Conservation (phyloP, 2,797 vertebrate genomes). For the Micrastur ruficollis region DNA sequence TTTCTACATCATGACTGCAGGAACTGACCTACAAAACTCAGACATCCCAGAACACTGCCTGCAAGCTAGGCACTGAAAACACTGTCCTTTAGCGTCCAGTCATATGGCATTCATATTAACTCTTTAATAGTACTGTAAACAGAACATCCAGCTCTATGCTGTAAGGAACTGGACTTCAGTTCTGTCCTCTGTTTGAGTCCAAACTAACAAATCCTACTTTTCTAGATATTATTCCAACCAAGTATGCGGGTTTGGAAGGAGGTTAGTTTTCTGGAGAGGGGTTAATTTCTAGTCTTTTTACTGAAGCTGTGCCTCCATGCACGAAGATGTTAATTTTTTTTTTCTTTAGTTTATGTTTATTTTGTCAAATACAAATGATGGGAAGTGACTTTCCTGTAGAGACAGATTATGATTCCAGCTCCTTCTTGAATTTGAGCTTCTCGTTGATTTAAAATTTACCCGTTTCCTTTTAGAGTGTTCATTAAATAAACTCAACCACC, state of each 20-base stretch:
- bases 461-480: neutral
- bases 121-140: neutral
- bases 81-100: neutral
- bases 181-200: neutral
- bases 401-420: neutral
- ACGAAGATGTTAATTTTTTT: neutral
- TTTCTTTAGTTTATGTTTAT: neutral
- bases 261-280: neutral
- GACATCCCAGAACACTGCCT: neutral
- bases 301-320: neutral
- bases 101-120: neutral
- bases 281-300: neutral
- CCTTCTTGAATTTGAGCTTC: neutral
- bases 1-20: neutral
- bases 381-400: neutral
- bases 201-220: neutral
- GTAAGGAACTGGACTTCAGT: neutral
- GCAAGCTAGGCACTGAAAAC: neutral
- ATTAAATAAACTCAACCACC: neutral
- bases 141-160: neutral
- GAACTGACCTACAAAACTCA: neutral
- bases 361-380: neutral
- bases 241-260: neutral
- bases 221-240: neutral
- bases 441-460: neutral